Evolutionary conservation across 2,888 invertebrate genomes (phyloP).

Genomic region (Drosophila rubida): DNA sequence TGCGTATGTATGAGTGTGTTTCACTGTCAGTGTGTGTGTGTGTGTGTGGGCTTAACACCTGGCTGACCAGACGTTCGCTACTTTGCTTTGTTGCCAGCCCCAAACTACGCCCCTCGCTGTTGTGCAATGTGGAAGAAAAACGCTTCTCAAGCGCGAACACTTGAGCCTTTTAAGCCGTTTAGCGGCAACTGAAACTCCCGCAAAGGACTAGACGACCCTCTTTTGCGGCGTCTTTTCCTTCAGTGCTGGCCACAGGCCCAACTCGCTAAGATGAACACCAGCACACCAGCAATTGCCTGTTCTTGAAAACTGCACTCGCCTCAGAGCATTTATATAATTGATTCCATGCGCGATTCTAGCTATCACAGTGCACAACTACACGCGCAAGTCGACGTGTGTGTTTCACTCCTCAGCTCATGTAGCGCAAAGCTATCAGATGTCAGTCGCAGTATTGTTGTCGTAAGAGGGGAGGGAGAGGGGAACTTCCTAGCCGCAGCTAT

Average conservation of each 20-base stretch:
- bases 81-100: neutral
- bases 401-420: neutral
- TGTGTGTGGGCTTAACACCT: conserved; percentile 47
- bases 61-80: conserved; percentile 44
- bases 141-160: conserved; percentile 44
- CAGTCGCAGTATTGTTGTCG: too few species aligned
- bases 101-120: conserved; percentile 28
- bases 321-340: neutral
- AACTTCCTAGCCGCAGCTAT: conserved; percentile 6
- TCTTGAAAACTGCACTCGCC: too few species aligned
- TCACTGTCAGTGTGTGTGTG: neutral
- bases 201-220: conserved; percentile 40
- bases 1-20: conserved; percentile 8
- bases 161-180: conserved; percentile 73
- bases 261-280: conserved; percentile 2
- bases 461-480: too few species aligned
- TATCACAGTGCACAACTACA: neutral
- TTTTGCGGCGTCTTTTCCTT: conserved; percentile 2
- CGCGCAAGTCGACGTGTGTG: neutral
- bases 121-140: conserved; percentile 56
- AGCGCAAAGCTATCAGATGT: neutral
- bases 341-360: neutral
- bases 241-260: conserved; percentile 48
- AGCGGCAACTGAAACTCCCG: conserved; percentile 6
- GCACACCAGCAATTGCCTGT: too few species aligned